Base-by-base conservation (phyloP, 2,797 vertebrate genomes). In the Echiichthys vipera region DNA sequence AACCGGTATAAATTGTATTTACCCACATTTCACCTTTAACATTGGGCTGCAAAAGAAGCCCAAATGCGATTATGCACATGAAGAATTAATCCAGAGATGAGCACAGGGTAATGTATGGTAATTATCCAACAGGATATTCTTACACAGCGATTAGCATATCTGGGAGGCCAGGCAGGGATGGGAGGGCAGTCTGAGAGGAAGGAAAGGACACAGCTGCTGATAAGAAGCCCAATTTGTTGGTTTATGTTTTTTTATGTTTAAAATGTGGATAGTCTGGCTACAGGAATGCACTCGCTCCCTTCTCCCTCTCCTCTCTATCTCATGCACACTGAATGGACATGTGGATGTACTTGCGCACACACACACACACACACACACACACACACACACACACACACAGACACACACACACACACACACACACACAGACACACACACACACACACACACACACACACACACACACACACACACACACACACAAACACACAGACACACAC, bases 51-150 rank as follows among this genome's bases (percentile, higher is more conserved):
- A 86, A 94, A 95, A 96, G 93, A 94, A 88, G 94, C 95, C 94
- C 95, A 96, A 97, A 97, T 96, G 95, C 84, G 95, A 98, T 98
- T 97, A 98, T 96, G 95, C 96, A 97, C 95, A 96, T 95, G 96
- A 96, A 95, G 95, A 96, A 97, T 97, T 97, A 97, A 97, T 97
- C 95, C 94, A 86, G 93, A 96, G 96, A 96, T 96, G 96, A 98
- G 95, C 95, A 93, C 87, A 87, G 88, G 94, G 96, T 96, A 96
- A 95, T 96, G 92, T 96, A 96, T 97, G 96, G 95, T 97, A 97
- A 98, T 98, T 96, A 96, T 94, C 94, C 94, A 94, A 96, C 96
- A 96, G 95, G 95, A 96, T 96, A 96, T 96, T 96, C 95, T 96
- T 96, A 95, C 95, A 94, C 90, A 81, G 94, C 91, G 92, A 97